Conservation (phyloP, 2,113 vertebrate genomes). For the Oreochromis tanganicae region DNA sequence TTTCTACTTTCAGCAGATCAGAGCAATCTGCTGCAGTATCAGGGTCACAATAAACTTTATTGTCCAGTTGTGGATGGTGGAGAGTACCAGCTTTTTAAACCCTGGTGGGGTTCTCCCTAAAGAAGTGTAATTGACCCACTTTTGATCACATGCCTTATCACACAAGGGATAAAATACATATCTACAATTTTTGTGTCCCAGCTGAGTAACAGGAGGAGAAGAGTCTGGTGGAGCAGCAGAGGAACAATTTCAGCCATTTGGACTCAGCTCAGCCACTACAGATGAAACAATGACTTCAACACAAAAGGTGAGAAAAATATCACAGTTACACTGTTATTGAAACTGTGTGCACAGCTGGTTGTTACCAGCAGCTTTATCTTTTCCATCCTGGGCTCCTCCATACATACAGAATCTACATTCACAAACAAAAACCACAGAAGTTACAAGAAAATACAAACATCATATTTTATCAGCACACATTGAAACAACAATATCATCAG, state of each 20-base stretch:
- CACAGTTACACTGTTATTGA: accelerated
- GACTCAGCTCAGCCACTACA: background rate
- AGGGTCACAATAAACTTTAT: background rate
- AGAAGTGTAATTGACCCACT: background rate
- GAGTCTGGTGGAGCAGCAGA: background rate
- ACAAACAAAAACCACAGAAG: background rate
- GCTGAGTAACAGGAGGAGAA: background rate
- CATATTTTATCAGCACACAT: no score
- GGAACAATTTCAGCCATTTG: background rate
- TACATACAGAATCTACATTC: accelerated
- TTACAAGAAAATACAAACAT: no score
- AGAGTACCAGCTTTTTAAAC: background rate
- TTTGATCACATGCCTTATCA: background rate
- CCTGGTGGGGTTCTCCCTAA: background rate
- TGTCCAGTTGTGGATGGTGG: background rate
- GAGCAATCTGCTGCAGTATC: background rate
- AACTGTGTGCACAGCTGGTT: background rate
- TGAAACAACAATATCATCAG: no score
- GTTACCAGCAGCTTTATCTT: accelerated
- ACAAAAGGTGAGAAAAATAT: background rate
- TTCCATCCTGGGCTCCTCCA: background rate
- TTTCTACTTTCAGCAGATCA: no score
- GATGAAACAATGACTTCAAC: background rate
- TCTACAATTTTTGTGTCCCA: background rate
- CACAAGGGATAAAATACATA: background rate